Percentiles rank a stretch among this genome's conserved stretches.
Conservation (phyloP, 1,140 invertebrate species). For the Hermetia illucens region DNA sequence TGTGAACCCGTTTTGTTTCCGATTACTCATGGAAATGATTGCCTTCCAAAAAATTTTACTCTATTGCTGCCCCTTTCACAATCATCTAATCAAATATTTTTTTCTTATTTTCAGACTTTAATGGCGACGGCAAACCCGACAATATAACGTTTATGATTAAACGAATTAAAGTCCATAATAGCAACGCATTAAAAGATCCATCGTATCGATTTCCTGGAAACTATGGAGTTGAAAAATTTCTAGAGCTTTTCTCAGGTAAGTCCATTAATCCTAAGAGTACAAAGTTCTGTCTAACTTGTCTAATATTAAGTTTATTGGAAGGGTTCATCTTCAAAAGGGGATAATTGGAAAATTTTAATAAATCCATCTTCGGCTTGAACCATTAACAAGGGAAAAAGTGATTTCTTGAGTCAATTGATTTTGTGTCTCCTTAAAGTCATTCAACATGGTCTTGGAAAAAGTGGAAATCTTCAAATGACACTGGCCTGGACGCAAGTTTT, state of each 20-base stretch:
- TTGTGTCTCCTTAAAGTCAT: not conserved
- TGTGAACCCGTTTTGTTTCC: too few species aligned
- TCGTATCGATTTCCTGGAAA: slow-evolving; percentile 81
- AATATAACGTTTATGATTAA: slow-evolving; percentile 96
- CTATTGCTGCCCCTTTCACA: too few species aligned
- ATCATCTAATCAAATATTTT: slow-evolving; percentile 2
- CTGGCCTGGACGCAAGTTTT: too few species aligned
- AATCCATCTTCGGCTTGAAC: too few species aligned
- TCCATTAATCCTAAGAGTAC: slow-evolving; percentile 6
- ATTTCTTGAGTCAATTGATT: not conserved
- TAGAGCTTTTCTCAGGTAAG: slow-evolving; percentile 83
- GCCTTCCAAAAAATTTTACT: too few species aligned
- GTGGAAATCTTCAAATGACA: too few species aligned
- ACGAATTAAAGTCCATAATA: slow-evolving; percentile 83
- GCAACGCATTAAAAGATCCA: slow-evolving; percentile 64
- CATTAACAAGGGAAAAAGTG: too few species aligned
- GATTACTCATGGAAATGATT: too few species aligned
- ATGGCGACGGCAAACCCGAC: slow-evolving; percentile 78
- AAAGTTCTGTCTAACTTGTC: not conserved
- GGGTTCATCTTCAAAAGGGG: not conserved
- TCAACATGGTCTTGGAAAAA: too few species aligned
- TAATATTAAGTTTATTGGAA: not conserved
- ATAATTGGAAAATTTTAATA: not conserved
- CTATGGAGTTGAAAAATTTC: slow-evolving; percentile 87
- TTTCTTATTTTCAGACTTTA: slow-evolving; percentile 64